Evolutionary conservation across 2,888 invertebrate genomes (phyloP).

Genomic region (Dermolepida albohirtum): DNA sequence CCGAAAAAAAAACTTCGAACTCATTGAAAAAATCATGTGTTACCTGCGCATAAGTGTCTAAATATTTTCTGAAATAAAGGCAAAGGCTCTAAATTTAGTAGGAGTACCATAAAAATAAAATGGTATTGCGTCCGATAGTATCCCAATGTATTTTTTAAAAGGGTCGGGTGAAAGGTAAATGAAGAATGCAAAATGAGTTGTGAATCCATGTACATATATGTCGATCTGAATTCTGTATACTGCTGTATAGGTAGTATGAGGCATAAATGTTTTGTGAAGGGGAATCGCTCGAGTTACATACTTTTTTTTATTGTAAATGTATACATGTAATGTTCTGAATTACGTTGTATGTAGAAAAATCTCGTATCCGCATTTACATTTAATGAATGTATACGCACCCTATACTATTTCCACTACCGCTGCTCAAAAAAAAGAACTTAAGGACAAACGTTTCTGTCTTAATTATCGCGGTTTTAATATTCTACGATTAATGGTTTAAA

Average conservation of each 20-base stretch:
- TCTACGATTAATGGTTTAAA: conserved; percentile 36
- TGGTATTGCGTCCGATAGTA: conserved; percentile 36
- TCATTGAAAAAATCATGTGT: conserved; percentile 34
- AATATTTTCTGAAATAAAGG: conserved; percentile 39
- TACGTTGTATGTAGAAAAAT: conserved; percentile 23
- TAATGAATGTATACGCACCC: conserved; percentile 35
- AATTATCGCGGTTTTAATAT: conserved; percentile 35
- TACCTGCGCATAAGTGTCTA: conserved; percentile 32
- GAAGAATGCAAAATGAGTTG: conserved; percentile 43
- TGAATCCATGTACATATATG: conserved; percentile 35
- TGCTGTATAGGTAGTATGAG: conserved; percentile 20
- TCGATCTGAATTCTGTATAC: conserved; percentile 35
- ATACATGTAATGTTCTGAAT: conserved; percentile 31
- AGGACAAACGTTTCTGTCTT: conserved; percentile 34
- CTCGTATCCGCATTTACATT: conserved; percentile 24
- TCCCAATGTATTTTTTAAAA: conserved; percentile 41
- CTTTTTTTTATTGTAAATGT: conserved; percentile 29
- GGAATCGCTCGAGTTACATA: conserved; percentile 18
- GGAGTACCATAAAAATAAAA: conserved; percentile 36
- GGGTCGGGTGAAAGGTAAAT: conserved; percentile 43
- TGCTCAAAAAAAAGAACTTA: background rate
- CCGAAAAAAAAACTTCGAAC: background rate
- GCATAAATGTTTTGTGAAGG: conserved; percentile 41
- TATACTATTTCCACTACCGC: conserved; percentile 12
- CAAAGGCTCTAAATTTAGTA: conserved; percentile 36